Base-by-base conservation (phyloP, 2,888 invertebrate genomes). In the Trichopria drosophilae region DNA sequence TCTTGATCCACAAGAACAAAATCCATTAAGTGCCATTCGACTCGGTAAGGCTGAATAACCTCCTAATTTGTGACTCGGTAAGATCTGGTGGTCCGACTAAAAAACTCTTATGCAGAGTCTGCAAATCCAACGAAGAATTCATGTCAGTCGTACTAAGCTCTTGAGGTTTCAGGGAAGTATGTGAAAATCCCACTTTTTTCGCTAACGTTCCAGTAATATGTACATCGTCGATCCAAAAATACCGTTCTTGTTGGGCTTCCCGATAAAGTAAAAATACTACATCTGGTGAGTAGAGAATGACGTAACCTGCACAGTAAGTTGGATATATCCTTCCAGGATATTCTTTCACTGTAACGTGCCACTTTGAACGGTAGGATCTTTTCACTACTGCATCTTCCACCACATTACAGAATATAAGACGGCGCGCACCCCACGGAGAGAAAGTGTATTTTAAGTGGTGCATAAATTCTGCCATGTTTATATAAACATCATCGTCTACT, bases 151-250 rank as follows among this genome's bases (percentile, higher is more conserved):
- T n/a, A n/a, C n/a, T n/a, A n/a, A n/a, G n/a, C n/a, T n/a, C n/a
- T n/a, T n/a, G n/a, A n/a, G n/a, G n/a, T n/a, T n/a, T n/a, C n/a
- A n/a, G n/a, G n/a, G n/a, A n/a, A n/a, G n/a, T n/a, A n/a, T n/a
- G n/a, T n/a, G n/a, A n/a, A n/a, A n/a, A n/a, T n/a, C 26, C 26
- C 10, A 80, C 75, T 64, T 79, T 79, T 58, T 79, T 74, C 0
- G 83, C 82, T 46, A 85, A 67, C 1, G 82, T 77, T 18, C 90
- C 90, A 0, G 90, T 90, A 26, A 90, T 79, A 64, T 86, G 88
- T 24, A 88, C 87, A 71, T 90, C 90, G 68, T 91, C 90, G 40
- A 90, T 86, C 90, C 90, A 90, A 76, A 90, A 89, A 68, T 86
- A 90, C 2, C 81, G 82, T 3, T 79, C 75, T 6, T 72, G 76